Conservation (phyloP, 2,113 vertebrate genomes). For the Pica pica region DNA sequence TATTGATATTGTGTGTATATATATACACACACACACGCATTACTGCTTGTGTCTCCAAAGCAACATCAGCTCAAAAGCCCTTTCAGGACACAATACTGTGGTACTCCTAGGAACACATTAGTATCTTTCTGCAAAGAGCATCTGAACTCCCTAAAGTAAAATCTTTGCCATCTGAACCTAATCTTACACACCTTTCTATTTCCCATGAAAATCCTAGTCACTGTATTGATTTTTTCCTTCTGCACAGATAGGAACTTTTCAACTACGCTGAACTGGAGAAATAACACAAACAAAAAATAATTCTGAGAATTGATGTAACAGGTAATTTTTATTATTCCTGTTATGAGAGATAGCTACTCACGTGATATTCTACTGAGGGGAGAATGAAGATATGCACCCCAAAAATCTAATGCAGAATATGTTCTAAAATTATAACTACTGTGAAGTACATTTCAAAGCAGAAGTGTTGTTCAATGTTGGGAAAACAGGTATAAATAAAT, state of each 20-base stretch:
- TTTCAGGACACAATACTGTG: background rate
- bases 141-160: background rate
- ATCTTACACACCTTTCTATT: background rate
- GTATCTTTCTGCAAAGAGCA: background rate
- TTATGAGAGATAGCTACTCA: background rate
- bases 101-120: background rate
- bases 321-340: background rate
- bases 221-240: background rate
- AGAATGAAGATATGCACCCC: background rate
- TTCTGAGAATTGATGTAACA: background rate
- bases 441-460: background rate
- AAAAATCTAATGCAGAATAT: background rate
- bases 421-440: background rate
- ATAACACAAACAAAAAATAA: background rate
- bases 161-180: background rate
- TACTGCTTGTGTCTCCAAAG: background rate
- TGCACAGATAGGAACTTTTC: background rate
- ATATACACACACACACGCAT: background rate
- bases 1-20: no score
- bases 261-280: background rate
- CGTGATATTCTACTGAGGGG: background rate
- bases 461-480: background rate
- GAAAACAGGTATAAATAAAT: background rate
- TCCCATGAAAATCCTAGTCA: background rate
- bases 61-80: background rate